These are phyloP conservation scores for Harlomillsia oculata DNA, from an alignment of 1,140 invertebrate species.

Conservation along the genomic window DNA sequence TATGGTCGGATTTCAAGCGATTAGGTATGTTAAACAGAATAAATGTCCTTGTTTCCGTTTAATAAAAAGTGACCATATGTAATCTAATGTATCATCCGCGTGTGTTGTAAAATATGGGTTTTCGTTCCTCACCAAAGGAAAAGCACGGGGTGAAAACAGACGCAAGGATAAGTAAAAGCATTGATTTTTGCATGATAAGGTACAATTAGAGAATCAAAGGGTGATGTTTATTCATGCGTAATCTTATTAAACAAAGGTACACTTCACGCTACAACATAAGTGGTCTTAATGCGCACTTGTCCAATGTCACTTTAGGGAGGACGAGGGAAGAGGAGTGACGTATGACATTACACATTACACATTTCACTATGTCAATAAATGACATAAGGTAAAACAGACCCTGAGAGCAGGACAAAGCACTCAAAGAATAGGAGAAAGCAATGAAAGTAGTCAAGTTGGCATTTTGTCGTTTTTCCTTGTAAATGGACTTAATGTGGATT, in stretches of 20 bases:
- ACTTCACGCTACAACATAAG: neutral
- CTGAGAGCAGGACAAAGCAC: too few relatives aligned
- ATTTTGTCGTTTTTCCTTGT: too few relatives aligned
- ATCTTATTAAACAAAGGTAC: slow-evolving; percentile 10
- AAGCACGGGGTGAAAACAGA: neutral
- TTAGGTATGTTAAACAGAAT: neutral
- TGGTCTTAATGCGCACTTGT: neutral
- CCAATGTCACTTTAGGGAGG: neutral
- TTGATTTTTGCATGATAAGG: slow-evolving; percentile 17
- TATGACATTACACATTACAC: too few relatives aligned
- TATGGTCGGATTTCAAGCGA: neutral
- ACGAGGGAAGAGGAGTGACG: neutral
- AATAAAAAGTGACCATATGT: neutral
- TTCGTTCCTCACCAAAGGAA: neutral
- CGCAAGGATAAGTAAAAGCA: neutral
- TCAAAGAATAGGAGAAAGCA: too few relatives aligned
- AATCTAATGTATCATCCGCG: neutral
- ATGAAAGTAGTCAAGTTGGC: too few relatives aligned
- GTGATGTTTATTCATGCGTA: slow-evolving; percentile 2
- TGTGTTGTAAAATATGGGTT: neutral
- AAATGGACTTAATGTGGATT: too few relatives aligned
- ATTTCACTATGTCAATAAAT: neutral
- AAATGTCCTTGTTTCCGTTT: neutral
- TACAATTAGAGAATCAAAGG: slow-evolving; percentile 5
- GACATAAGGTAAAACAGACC: neutral